Conservation (phyloP, 53 echinoderm and acorn worm species). For the Henricia sp. region DNA sequence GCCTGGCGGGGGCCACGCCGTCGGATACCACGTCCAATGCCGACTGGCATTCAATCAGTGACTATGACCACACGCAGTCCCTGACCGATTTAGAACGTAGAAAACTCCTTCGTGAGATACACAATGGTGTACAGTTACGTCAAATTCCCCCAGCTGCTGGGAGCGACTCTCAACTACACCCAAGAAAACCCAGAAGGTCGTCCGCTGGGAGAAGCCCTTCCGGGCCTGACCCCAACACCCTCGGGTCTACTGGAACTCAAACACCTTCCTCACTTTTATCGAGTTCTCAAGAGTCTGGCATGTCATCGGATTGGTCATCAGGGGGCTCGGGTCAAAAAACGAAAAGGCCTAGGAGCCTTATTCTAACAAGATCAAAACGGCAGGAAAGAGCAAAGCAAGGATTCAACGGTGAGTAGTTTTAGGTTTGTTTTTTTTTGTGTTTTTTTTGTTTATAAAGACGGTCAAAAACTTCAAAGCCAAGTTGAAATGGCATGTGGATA, state of each 20-base stretch:
- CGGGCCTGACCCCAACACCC: background rate
- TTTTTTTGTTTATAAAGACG: background rate
- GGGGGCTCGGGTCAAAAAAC: conserved; percentile 69
- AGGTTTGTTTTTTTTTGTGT: background rate
- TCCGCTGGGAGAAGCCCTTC: background rate
- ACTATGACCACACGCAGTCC: conserved; percentile 74
- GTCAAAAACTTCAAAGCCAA: background rate
- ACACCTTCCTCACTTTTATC: conserved; percentile 44
- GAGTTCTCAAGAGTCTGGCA: conserved; percentile 61
- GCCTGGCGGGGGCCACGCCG: conserved; percentile 81
- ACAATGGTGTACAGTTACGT: conserved; percentile 67
- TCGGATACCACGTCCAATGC: conserved; percentile 86
- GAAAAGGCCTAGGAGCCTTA: conserved; percentile 76
- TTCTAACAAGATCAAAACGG: conserved; percentile 70
- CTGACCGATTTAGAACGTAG: conserved; percentile 80
- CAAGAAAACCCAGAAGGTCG: background rate
- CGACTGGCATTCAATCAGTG: conserved; percentile 74
- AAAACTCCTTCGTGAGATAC: conserved; percentile 80
- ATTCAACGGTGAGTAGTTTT: conserved; percentile 74
- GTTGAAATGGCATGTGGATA: too few relatives aligned
- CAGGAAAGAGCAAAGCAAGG: conserved; percentile 86
- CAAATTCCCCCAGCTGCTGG: conserved; percentile 34
- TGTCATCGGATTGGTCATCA: conserved; percentile 56
- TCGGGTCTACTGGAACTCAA: conserved; percentile 54
- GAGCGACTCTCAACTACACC: conserved; percentile 79